phyloP scores from a whole-genome alignment of 2,888 invertebrate genomes.

The Agonopterix arenella region DNA sequence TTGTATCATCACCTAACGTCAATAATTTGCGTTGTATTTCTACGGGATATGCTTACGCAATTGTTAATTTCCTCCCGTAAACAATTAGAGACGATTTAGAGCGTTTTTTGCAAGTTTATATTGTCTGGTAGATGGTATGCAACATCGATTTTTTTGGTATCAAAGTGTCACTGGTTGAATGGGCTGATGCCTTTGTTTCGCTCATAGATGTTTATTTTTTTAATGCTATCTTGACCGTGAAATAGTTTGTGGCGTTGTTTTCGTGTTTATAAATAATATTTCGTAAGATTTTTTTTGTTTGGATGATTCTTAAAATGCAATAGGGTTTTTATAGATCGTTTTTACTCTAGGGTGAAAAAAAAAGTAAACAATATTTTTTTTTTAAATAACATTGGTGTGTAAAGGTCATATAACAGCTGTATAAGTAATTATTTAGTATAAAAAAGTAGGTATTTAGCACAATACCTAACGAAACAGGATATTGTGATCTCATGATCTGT shows the following conservation, averaged over 20 bases:
- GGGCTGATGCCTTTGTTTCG: conserved; percentile 56
- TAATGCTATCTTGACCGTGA: conserved; percentile 69
- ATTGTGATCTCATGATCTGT: too few species aligned
- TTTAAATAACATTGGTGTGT: too few species aligned
- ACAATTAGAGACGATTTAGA: not conserved
- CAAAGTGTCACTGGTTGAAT: conserved; percentile 33
- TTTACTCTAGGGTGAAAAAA: too few species aligned
- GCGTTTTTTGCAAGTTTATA: not conserved
- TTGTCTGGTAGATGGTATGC: not conserved
- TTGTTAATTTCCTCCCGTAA: conserved; percentile 30
- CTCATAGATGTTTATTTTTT: conserved; percentile 52
- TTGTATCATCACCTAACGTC: conserved; percentile 65
- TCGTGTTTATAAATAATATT: conserved; percentile 34
- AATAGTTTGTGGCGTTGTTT: conserved; percentile 52
- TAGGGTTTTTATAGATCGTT: too few species aligned
- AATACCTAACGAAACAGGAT: too few species aligned
- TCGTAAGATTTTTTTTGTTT: conserved; percentile 11
- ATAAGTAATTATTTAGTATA: too few species aligned
- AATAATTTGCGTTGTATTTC: conserved; percentile 74
- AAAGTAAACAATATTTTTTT: too few species aligned
- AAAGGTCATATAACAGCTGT: too few species aligned
- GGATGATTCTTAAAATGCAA: not conserved
- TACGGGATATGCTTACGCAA: conserved; percentile 64
- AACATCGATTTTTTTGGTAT: conserved; percentile 59
- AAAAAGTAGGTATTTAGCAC: too few species aligned